Percentiles rank a stretch among this genome's conserved stretches.
Evolutionary conservation across 2,113 vertebrate species (phyloP).

Genomic region (Cariama cristata): DNA sequence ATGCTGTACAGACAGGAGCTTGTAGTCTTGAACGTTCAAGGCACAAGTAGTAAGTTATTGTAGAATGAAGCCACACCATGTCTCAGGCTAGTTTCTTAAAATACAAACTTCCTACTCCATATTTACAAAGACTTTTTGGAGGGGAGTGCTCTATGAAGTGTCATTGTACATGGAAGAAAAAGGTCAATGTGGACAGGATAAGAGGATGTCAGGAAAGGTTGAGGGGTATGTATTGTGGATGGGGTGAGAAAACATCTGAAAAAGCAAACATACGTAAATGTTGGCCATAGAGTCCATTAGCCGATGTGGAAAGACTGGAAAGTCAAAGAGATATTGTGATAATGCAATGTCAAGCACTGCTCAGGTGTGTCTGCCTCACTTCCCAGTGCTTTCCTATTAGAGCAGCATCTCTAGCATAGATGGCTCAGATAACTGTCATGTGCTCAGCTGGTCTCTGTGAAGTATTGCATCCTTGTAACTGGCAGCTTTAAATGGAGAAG

Average conservation of each 20-base stretch:
- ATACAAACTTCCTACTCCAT: not conserved
- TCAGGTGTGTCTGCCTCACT: not conserved
- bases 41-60: not conserved
- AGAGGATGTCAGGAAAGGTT: not conserved
- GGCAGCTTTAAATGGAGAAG: not conserved
- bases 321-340: not conserved
- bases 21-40: not conserved
- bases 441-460: not conserved
- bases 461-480: not conserved
- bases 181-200: not conserved
- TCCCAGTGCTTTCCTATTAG: not conserved
- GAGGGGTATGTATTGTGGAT: not conserved
- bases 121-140: not conserved
- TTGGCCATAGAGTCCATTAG: not conserved
- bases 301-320: not conserved
- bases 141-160: not conserved
- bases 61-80: not conserved
- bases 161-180: not conserved
- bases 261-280: not conserved
- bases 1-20: not conserved
- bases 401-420: not conserved
- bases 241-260: not conserved
- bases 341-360: not conserved
- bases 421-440: not conserved
- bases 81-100: not conserved